Conservation (phyloP, 2,888 invertebrate species). For the Amphimallon solstitiale region DNA sequence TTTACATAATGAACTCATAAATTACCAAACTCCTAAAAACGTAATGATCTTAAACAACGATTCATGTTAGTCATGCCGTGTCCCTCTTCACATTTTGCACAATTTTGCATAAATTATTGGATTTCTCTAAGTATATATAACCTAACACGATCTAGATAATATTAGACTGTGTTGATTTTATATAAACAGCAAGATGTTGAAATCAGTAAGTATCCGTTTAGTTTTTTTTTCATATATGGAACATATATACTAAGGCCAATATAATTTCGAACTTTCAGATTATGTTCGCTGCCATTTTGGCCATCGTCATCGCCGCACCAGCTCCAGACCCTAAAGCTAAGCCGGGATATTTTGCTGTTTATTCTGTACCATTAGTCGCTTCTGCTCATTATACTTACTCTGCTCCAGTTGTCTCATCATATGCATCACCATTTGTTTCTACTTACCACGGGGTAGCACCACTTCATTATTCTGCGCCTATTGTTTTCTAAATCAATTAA, state of each 20-base stretch:
- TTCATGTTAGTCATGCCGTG: not conserved
- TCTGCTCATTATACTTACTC: conserved; percentile 31
- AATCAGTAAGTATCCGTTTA: conserved; percentile 38
- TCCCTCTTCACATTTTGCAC: not conserved
- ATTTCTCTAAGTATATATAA: conserved; percentile 13
- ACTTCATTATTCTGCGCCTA: conserved; percentile 35
- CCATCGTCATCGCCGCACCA: conserved; percentile 65
- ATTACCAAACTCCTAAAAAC: conserved; percentile 3
- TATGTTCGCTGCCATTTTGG: conserved; percentile 63
- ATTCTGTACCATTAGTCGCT: conserved; percentile 31
- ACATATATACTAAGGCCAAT: no score
- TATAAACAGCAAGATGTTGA: conserved; percentile 33
- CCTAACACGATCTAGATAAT: no score
- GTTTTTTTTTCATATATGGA: no score
- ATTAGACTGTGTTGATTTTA: no score
- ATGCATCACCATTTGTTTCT: conserved; percentile 53
- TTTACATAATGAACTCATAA: not conserved
- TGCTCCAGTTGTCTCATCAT: conserved; percentile 30
- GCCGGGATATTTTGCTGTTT: conserved; percentile 54
- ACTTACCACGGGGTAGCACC: conserved; percentile 41
- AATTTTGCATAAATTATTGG: not conserved
- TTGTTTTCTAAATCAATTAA: not conserved
- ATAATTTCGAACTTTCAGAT: conserved; percentile 60
- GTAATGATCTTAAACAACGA: not conserved
- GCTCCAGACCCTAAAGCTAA: conserved; percentile 45